A percentile compares a stretch with the other conserved stretches of the same genome.
These are phyloP conservation scores for Pipistrellus kuhlii DNA, from an alignment of 2,797 vertebrate genomes.

Conservation along the genomic window DNA sequence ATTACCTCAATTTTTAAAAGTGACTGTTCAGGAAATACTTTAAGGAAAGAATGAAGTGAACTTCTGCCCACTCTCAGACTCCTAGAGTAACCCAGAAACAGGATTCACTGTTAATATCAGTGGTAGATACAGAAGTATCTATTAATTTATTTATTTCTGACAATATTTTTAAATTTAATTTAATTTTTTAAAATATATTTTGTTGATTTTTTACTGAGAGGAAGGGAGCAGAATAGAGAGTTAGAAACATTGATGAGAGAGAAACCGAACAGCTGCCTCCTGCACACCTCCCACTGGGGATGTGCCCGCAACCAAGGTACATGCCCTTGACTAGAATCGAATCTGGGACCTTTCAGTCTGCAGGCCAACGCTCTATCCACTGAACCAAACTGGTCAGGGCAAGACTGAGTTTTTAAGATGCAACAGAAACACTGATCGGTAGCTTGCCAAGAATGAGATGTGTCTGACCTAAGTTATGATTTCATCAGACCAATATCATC, in stretches of 20 bases:
- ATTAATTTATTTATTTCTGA: neutral
- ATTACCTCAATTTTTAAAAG: neutral
- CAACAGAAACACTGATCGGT: neutral
- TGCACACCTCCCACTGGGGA: no score
- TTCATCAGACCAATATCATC: conserved; percentile 12
- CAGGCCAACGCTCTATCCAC: no score
- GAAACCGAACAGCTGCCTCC: no score
- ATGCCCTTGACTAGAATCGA: no score
- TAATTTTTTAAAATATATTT: no score
- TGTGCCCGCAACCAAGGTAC: no score
- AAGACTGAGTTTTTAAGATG: neutral
- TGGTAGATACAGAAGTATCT: neutral
- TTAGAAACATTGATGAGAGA: no score
- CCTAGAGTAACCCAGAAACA: neutral
- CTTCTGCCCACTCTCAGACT: neutral
- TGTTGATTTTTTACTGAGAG: no score
- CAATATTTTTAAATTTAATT: neutral
- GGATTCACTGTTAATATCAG: neutral
- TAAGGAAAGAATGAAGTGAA: conserved; percentile 24
- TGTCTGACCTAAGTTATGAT: neutral
- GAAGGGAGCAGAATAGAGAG: no score
- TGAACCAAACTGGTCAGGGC: no score
- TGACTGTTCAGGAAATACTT: conserved; percentile 1
- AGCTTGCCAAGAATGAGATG: neutral
- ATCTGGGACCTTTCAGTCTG: no score